Conservation (phyloP, 2,797 vertebrate species). For the Hoplostethus atlanticus region DNA sequence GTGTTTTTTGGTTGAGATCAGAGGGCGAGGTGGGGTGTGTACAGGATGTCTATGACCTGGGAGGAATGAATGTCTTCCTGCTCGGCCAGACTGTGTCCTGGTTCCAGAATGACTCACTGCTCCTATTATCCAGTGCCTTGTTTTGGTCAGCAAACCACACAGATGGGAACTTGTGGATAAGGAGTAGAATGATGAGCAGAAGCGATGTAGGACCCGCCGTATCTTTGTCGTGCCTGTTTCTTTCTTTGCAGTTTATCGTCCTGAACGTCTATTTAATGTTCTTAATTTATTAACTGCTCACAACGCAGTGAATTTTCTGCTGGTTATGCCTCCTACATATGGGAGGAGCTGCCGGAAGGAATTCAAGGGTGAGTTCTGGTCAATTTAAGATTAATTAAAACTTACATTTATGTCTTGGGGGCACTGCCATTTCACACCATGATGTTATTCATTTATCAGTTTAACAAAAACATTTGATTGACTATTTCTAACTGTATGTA, state of each 20-base stretch:
- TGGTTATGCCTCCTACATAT: slow-evolving; percentile 59
- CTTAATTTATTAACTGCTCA: slow-evolving; percentile 57
- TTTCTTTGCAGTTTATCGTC: slow-evolving; percentile 34
- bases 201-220: not conserved
- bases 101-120: slow-evolving; percentile 17
- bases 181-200: slow-evolving; percentile 9
- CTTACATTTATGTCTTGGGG: slow-evolving; percentile 28
- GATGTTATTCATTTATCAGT: slow-evolving; percentile 11
- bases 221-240: slow-evolving; percentile 34
- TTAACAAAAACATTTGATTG: too few species aligned
- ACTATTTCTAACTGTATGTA: too few species aligned
- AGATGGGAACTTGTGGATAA: slow-evolving; percentile 17
- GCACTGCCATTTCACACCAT: slow-evolving; percentile 13
- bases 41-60: slow-evolving; percentile 48
- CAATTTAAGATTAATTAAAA: slow-evolving; percentile 51
- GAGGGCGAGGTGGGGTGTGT: slow-evolving; percentile 31
- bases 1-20: slow-evolving; percentile 19
- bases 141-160: slow-evolving; percentile 26
- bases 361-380: slow-evolving; percentile 42
- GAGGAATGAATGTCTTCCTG: slow-evolving; percentile 43
- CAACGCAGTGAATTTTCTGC: slow-evolving; percentile 35
- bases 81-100: slow-evolving; percentile 23
- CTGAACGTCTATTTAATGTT: slow-evolving; percentile 27
- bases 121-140: slow-evolving; percentile 6
- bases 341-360: slow-evolving; percentile 52